A percentile compares a stretch with the other conserved stretches of the same genome.
Conservation (phyloP, 2,888 invertebrate genomes). For the Gibbula magus region DNA sequence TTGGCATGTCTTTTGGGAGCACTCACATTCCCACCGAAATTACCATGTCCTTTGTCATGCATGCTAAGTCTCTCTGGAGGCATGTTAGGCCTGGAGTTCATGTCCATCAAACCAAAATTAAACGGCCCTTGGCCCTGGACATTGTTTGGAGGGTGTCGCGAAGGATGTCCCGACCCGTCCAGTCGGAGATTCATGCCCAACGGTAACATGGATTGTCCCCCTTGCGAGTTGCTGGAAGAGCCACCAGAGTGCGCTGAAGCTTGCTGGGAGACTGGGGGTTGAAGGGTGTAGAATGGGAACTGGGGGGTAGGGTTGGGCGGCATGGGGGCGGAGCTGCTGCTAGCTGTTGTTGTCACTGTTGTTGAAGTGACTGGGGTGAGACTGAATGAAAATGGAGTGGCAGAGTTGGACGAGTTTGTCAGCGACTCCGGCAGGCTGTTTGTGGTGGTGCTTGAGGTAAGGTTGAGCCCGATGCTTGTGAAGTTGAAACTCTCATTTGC, state of each 20-base stretch:
- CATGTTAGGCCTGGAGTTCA: slow-evolving; percentile 23
- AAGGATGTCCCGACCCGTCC: slow-evolving; percentile 44
- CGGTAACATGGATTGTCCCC: slow-evolving; percentile 28
- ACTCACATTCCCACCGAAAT: not conserved
- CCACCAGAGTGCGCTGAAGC: slow-evolving; percentile 12
- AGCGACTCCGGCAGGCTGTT: slow-evolving; percentile 40
- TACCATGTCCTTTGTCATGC: not conserved
- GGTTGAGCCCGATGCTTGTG: slow-evolving; percentile 63
- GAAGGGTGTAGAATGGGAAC: slow-evolving; percentile 54
- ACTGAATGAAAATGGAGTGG: slow-evolving; percentile 42
- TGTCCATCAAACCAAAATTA: slow-evolving; percentile 20
- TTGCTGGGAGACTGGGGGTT: slow-evolving; percentile 35
- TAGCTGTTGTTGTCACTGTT: slow-evolving; percentile 41
- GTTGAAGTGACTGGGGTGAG: slow-evolving; percentile 46
- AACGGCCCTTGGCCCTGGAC: slow-evolving; percentile 22
- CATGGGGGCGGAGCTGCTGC: slow-evolving; percentile 31
- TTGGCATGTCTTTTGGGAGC: slow-evolving; percentile 26
- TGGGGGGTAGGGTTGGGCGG: slow-evolving; percentile 40
- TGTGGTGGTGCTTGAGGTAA: slow-evolving; percentile 52
- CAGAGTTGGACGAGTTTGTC: slow-evolving; percentile 28
- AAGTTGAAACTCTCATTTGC: slow-evolving; percentile 60
- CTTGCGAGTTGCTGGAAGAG: slow-evolving; percentile 7
- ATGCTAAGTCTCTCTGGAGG: slow-evolving; percentile 10
- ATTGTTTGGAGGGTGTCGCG: not conserved
- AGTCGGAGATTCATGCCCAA: slow-evolving; percentile 36